Percentiles rank a stretch among this genome's conserved stretches.
These are phyloP conservation scores for Falcaria lacertinaria DNA, from an alignment of 2,888 invertebrate genomes.

Conservation along the genomic window DNA sequence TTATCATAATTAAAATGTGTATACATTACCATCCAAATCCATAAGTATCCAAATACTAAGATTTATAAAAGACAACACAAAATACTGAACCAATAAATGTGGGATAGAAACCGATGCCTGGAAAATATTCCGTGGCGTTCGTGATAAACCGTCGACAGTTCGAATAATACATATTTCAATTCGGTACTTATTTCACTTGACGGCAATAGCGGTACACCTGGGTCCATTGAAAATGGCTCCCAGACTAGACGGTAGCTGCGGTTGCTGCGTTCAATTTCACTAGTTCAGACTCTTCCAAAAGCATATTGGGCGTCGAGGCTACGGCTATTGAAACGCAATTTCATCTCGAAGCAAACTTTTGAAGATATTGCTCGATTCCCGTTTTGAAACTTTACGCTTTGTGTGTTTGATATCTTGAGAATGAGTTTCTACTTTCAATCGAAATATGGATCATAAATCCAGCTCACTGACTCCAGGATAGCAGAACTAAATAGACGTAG, in stretches of 20 bases:
- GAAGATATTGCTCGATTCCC: not conserved
- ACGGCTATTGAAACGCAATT: slow-evolving; percentile 3
- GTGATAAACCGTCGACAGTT: slow-evolving; percentile 39
- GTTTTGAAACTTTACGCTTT: not conserved
- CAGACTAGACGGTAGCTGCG: slow-evolving; percentile 23
- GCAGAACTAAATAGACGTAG: no score
- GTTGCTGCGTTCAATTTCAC: slow-evolving; percentile 33
- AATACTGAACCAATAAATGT: slow-evolving; percentile 11
- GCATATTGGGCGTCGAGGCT: slow-evolving; percentile 2
- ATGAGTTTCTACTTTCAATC: not conserved
- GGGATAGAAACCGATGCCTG: slow-evolving; percentile 8
- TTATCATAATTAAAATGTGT: no score
- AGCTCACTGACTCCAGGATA: no score
- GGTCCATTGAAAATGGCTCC: slow-evolving; percentile 35
- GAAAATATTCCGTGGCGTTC: slow-evolving; percentile 29
- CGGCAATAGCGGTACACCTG: slow-evolving; percentile 38
- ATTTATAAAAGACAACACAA: no score
- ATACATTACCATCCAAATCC: no score
- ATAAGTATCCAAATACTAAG: no score
- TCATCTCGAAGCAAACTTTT: not conserved
- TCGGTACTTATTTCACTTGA: slow-evolving; percentile 44
- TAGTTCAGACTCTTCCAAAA: slow-evolving; percentile 10
- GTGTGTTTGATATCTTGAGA: not conserved
- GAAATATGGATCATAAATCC: no score
- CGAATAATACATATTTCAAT: slow-evolving; percentile 51